Conservation (phyloP, 2,797 vertebrate genomes). For the Scyliorhinus canicula region DNA sequence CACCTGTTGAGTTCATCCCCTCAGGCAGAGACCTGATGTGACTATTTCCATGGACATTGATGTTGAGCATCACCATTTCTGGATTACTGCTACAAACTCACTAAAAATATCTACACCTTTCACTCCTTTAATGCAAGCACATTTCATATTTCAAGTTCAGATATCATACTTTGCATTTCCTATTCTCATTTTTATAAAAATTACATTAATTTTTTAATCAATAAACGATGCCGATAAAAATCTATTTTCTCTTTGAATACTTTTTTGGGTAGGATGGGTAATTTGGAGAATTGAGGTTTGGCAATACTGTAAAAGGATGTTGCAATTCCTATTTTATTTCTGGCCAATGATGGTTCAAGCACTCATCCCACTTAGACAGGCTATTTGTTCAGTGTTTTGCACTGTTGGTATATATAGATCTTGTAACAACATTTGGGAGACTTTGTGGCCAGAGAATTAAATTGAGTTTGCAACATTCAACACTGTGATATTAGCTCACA, state of each 20-base stretch:
- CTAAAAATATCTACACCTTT: slow-evolving; percentile 20
- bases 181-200: not conserved
- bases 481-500: not conserved
- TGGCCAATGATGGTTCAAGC: too few species aligned
- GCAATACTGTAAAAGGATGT: not conserved
- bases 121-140: not conserved
- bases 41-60: slow-evolving; percentile 19
- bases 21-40: not conserved
- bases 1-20: not conserved
- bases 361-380: not conserved
- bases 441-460: not conserved
- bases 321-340: not conserved
- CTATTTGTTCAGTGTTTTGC: not conserved
- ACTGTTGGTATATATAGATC: not conserved
- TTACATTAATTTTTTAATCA: not conserved
- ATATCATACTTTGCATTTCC: not conserved
- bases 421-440: not conserved
- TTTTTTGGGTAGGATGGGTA: not conserved
- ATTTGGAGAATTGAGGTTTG: not conserved
- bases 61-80: not conserved
- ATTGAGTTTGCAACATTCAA: not conserved
- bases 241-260: not conserved
- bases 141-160: not conserved
- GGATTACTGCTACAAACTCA: not conserved
- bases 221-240: not conserved